Evolutionary conservation across 2,888 invertebrate species (phyloP).

Genomic region (Volucella inflata): DNA sequence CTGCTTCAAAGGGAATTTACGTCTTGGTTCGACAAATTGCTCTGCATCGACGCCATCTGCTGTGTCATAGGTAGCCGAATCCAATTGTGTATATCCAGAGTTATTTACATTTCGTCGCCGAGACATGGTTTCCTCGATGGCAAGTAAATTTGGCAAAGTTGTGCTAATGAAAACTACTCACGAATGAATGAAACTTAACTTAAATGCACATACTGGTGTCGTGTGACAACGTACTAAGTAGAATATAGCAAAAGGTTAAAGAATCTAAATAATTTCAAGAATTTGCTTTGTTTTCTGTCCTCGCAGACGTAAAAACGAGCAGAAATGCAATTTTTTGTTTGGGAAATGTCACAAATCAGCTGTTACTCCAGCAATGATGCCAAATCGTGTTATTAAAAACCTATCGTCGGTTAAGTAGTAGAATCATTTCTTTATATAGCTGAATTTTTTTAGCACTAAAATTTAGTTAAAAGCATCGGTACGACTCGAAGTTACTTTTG

Average conservation of each 20-base stretch:
- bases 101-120: conserved; percentile 57
- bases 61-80: conserved; percentile 44
- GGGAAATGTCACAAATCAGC: conserved; percentile 24
- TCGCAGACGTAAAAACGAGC: not conserved
- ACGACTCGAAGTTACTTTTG: too few relatives aligned
- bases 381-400: not conserved
- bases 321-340: conserved; percentile 35
- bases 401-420: not conserved
- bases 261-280: not conserved
- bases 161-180: not conserved
- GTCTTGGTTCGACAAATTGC: conserved; percentile 87
- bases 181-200: not conserved
- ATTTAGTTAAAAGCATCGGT: too few relatives aligned
- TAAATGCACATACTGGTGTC: conserved; percentile 31
- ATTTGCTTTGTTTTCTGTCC: conserved; percentile 43
- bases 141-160: conserved; percentile 18
- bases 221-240: conserved; percentile 28
- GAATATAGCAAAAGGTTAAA: conserved; percentile 8
- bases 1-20: conserved; percentile 93
- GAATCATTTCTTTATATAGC: too few relatives aligned
- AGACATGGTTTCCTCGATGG: conserved; percentile 30
- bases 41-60: conserved; percentile 63
- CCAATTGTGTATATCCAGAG: conserved; percentile 18
- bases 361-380: not conserved
- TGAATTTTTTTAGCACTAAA: too few relatives aligned